phyloP scores from a whole-genome alignment of 2,113 vertebrate species.

The Leptobrachium leishanense region DNA sequence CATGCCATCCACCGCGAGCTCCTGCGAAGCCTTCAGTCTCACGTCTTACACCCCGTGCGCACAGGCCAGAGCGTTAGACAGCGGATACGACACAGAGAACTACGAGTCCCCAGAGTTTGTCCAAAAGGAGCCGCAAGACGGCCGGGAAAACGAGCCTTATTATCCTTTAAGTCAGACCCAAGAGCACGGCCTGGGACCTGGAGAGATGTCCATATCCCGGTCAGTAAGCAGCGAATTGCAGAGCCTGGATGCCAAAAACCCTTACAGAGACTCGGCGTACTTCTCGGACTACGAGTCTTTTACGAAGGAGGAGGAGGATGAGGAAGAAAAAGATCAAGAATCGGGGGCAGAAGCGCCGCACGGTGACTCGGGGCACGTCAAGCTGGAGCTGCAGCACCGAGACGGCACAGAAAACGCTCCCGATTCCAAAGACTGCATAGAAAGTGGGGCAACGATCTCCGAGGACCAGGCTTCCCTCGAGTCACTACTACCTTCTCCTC shows the following conservation, averaged over 20 bases:
- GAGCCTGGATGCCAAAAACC: slow-evolving; percentile 74
- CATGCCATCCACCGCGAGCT: slow-evolving; percentile 74
- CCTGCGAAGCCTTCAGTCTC: slow-evolving; percentile 77
- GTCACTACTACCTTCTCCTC: neutral
- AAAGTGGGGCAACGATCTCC: no score
- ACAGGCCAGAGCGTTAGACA: slow-evolving; percentile 86
- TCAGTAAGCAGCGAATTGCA: slow-evolving; percentile 63
- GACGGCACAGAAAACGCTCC: neutral
- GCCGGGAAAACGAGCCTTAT: slow-evolving; percentile 63
- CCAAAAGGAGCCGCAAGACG: slow-evolving; percentile 82
- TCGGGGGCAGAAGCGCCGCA: neutral
- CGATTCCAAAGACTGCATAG: neutral
- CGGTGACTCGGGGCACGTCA: neutral
- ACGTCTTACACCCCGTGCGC: slow-evolving; percentile 64
- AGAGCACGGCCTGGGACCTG: slow-evolving; percentile 61
- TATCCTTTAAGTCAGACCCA: slow-evolving; percentile 58
- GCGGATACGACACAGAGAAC: slow-evolving; percentile 95
- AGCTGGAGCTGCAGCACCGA: neutral
- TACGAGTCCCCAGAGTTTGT: slow-evolving; percentile 93
- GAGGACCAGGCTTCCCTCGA: neutral
- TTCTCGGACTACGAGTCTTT: slow-evolving; percentile 91
- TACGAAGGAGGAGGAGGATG: slow-evolving; percentile 63
- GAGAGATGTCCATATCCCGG: slow-evolving; percentile 50
- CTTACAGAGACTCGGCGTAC: slow-evolving; percentile 92
- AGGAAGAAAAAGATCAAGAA: fast-evolving